phyloP scores from a whole-genome alignment of 30 jellyfish, hydroid and myxozoan genomes.

The Pseudorhiza aurosa region DNA sequence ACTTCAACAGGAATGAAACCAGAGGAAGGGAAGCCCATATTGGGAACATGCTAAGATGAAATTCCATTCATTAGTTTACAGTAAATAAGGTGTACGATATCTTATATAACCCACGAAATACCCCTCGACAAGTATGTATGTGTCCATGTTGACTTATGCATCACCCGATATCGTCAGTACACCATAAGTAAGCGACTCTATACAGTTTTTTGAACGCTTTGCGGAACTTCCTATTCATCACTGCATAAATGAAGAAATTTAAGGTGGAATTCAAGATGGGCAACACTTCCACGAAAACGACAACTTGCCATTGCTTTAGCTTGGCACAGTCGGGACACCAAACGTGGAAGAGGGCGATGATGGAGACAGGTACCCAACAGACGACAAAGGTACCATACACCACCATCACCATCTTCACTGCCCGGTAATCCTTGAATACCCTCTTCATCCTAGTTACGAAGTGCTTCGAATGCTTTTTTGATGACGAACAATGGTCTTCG shows the following conservation, averaged over 20 bases:
- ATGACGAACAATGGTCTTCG: slow-evolving; percentile 1
- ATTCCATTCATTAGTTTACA: no score
- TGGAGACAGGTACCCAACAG: slow-evolving; percentile 87
- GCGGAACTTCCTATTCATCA: slow-evolving; percentile 76
- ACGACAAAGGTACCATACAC: slow-evolving; percentile 87
- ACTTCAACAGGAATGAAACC: no score
- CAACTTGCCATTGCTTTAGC: slow-evolving; percentile 56
- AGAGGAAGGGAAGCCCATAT: no score
- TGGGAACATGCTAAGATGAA: no score
- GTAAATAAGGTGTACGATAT: no score
- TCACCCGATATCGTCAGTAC: slow-evolving; percentile 38
- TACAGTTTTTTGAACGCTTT: slow-evolving; percentile 48
- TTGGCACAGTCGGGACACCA: slow-evolving; percentile 59
- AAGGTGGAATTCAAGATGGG: slow-evolving; percentile 79
- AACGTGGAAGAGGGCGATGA: slow-evolving; percentile 50
- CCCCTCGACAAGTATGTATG: no score
- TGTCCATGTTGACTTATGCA: no score
- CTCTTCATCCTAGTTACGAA: slow-evolving; percentile 31
- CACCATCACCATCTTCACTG: slow-evolving; percentile 74
- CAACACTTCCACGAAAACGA: slow-evolving; percentile 67
- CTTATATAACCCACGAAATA: no score
- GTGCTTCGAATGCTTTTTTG: slow-evolving; percentile 35
- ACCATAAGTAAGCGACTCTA: slow-evolving; percentile 17
- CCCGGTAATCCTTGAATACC: slow-evolving; percentile 63
- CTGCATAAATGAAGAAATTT: slow-evolving; percentile 87